Conservation (phyloP, 2,797 vertebrate species). For the Pangasius macronema region DNA sequence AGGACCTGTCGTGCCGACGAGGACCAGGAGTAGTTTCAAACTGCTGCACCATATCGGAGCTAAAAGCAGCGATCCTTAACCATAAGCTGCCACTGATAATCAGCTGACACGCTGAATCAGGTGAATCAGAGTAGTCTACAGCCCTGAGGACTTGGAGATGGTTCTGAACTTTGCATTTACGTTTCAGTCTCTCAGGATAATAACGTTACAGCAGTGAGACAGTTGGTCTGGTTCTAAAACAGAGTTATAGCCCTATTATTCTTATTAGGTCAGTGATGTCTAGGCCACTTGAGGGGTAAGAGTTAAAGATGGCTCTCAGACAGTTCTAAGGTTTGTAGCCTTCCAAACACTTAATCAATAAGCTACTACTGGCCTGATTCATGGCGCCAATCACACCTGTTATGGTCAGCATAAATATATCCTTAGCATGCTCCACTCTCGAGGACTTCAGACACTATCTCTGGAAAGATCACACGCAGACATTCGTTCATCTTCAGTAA, state of each 20-base stretch:
- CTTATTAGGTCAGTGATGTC: neutral
- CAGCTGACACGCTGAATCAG: neutral
- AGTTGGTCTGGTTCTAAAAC: neutral
- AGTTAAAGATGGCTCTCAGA: neutral
- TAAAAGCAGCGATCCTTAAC: neutral
- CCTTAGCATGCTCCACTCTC: neutral
- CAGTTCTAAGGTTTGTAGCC: neutral
- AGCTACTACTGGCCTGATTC: neutral
- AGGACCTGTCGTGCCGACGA: no score
- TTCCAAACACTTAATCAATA: neutral
- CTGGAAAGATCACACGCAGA: neutral
- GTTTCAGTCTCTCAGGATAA: neutral
- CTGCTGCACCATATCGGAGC: neutral
- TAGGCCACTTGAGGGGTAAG: neutral
- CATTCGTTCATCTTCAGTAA: neutral
- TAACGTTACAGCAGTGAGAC: neutral
- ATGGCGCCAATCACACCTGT: neutral
- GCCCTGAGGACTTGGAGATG: neutral
- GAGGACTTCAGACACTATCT: neutral
- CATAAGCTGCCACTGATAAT: conserved; percentile 2
- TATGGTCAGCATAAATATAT: neutral
- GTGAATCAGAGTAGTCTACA: neutral
- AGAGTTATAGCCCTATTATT: neutral
- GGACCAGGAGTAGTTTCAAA: no score
- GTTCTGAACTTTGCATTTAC: neutral